Evolutionary conservation across 2,888 invertebrate genomes (phyloP).

Genomic region (Metopia argyrocephala): DNA sequence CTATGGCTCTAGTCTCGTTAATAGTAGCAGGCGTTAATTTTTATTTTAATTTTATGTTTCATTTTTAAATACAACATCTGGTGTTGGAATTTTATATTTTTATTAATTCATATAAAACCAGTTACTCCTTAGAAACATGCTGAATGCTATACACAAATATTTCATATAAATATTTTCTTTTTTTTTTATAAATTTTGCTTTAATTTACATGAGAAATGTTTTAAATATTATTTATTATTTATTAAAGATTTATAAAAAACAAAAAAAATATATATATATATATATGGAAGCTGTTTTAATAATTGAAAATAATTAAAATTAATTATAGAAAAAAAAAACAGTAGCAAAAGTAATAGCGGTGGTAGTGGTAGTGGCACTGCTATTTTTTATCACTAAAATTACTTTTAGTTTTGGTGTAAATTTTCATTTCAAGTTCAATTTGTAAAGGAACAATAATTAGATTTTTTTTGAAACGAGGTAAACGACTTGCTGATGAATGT

Average conservation of each 20-base stretch:
- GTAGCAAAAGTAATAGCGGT: neutral
- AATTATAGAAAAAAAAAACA: neutral
- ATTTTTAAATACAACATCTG: neutral
- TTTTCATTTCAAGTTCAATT: neutral
- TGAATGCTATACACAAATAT: neutral
- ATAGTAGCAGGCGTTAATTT: neutral
- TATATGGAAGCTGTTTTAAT: conserved; percentile 19
- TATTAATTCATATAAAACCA: neutral
- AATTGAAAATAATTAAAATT: conserved; percentile 13
- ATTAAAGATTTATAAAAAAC: too few relatives aligned
- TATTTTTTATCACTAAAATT: neutral
- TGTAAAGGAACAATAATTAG: neutral
- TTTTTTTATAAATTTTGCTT: neutral
- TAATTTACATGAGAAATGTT: neutral
- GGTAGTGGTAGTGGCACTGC: neutral
- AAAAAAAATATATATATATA: too few relatives aligned
- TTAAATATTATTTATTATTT: neutral
- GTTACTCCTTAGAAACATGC: neutral
- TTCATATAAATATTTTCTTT: neutral
- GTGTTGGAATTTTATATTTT: neutral
- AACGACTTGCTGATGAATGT: neutral
- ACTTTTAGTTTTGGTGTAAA: neutral
- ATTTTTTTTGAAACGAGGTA: neutral
- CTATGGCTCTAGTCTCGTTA: neutral
- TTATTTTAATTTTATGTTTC: neutral